Conservation (phyloP, 2,113 vertebrate genomes). For the Oenanthe oenanthe region DNA sequence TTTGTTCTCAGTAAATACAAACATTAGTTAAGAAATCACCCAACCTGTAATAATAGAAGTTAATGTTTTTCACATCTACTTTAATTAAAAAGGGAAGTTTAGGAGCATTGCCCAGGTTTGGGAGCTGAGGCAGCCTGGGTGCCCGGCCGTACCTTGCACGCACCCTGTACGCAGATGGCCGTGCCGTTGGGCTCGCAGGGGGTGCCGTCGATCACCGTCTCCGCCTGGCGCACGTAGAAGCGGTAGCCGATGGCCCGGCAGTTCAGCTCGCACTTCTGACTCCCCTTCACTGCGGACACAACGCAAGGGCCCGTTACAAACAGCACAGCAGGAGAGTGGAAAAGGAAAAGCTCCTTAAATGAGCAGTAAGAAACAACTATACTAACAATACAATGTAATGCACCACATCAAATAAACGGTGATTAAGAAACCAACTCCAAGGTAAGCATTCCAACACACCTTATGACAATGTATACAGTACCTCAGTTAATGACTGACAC, state of each 20-base stretch:
- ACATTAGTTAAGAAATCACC: not conserved
- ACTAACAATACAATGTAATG: not conserved
- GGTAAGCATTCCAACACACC: not conserved
- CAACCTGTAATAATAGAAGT: not conserved
- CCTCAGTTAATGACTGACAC: not conserved
- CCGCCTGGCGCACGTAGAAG: conserved; percentile 90
- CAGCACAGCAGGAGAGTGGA: fast-evolving
- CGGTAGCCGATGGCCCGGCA: conserved; percentile 91
- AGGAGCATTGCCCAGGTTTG: not conserved
- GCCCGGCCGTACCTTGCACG: conserved; percentile 84
- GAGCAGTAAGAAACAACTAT: not conserved
- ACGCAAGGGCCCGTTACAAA: not conserved
- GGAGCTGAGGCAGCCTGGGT: fast-evolving
- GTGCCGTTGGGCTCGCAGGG: conserved; percentile 86
- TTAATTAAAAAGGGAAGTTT: fast-evolving
- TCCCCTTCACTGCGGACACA: conserved; percentile 75
- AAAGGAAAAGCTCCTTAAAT: not conserved
- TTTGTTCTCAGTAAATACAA: not conserved
- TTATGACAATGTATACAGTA: not conserved
- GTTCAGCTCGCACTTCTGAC: conserved; percentile 89
- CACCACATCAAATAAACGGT: not conserved
- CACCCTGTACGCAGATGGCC: conserved; percentile 88
- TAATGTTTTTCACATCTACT: not conserved
- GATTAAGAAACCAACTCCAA: not conserved
- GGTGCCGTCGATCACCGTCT: conserved; percentile 88